Evolutionary conservation across 2,888 invertebrate species (phyloP).

Genomic region (Trichacis sp.): DNA sequence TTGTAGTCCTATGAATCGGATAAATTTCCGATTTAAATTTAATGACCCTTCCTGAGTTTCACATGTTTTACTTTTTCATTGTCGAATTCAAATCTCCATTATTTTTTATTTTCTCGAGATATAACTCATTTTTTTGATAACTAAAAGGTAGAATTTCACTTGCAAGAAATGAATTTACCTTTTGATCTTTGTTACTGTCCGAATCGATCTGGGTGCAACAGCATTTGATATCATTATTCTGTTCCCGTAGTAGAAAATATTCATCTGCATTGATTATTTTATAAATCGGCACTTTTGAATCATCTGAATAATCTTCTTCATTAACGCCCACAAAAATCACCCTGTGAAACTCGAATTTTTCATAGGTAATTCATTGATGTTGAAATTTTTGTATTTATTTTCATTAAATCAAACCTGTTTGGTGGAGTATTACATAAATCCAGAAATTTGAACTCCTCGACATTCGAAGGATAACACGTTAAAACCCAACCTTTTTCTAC

Average conservation of each 20-base stretch:
- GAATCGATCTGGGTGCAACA: background rate
- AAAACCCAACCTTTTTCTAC: constrained; percentile 75
- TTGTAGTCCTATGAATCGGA: too few relatives aligned
- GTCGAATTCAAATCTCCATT: too few relatives aligned
- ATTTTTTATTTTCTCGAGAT: too few relatives aligned
- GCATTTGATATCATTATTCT: background rate
- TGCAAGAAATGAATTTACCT: too few relatives aligned
- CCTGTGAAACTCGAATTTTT: constrained; percentile 56
- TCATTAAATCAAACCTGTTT: constrained; percentile 72
- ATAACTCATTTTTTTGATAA: too few relatives aligned
- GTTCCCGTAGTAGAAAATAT: constrained; percentile 27
- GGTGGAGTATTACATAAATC: constrained; percentile 75
- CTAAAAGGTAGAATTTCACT: too few relatives aligned
- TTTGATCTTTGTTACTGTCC: too few relatives aligned
- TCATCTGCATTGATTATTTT: constrained; percentile 69
- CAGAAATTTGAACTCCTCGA: constrained; percentile 73
- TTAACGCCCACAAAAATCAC: constrained; percentile 71
- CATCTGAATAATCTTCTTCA: constrained; percentile 65
- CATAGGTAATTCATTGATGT: too few relatives aligned
- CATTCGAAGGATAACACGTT: constrained; percentile 73
- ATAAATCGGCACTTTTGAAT: constrained; percentile 64
- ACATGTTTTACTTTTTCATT: too few relatives aligned
- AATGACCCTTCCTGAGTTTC: too few relatives aligned
- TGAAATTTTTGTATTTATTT: too few relatives aligned
- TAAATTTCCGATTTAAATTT: too few relatives aligned